These are phyloP conservation scores for Acleris laterana DNA, from an alignment of 2,888 invertebrate genomes.

Conservation along the genomic window DNA sequence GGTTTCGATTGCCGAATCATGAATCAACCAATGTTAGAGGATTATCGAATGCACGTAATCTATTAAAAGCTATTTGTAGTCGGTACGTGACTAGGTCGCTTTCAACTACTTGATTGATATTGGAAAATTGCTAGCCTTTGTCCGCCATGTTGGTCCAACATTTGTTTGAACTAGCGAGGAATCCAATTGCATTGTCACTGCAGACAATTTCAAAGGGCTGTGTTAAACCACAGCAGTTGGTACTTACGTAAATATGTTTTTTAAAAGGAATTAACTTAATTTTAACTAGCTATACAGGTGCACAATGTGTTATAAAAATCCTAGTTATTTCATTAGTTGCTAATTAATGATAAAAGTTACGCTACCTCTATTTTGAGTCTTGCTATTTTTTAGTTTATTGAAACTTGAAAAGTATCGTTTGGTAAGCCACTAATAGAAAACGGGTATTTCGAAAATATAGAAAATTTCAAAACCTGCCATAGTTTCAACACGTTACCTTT, in stretches of 20 bases:
- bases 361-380: conserved; percentile 25
- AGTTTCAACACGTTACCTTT: background rate
- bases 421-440: conserved; percentile 27
- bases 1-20: conserved; percentile 9
- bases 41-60: conserved; percentile 19
- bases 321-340: conserved; percentile 18
- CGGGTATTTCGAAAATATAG: conserved; percentile 10
- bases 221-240: conserved; percentile 4
- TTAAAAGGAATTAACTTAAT: conserved; percentile 2
- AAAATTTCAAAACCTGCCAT: conserved; percentile 13
- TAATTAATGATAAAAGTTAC: conserved; percentile 13
- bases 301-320: conserved; percentile 20
- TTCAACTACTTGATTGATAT: conserved; percentile 23
- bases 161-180: conserved; percentile 8
- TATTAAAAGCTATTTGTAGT: conserved; percentile 19
- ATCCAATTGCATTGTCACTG: too few species aligned
- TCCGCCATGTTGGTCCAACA: background rate
- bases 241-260: conserved; percentile 23
- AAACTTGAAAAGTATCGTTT: conserved; percentile 2
- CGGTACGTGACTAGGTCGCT: conserved; percentile 12
- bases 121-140: conserved; percentile 18
- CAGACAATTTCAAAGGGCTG: background rate
- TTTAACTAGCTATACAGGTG: conserved; percentile 14
- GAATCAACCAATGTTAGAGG: conserved; percentile 10
- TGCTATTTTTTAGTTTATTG: conserved; percentile 10